Conservation (phyloP, 2,888 invertebrate species). For the Kryphioiulus occultus region DNA sequence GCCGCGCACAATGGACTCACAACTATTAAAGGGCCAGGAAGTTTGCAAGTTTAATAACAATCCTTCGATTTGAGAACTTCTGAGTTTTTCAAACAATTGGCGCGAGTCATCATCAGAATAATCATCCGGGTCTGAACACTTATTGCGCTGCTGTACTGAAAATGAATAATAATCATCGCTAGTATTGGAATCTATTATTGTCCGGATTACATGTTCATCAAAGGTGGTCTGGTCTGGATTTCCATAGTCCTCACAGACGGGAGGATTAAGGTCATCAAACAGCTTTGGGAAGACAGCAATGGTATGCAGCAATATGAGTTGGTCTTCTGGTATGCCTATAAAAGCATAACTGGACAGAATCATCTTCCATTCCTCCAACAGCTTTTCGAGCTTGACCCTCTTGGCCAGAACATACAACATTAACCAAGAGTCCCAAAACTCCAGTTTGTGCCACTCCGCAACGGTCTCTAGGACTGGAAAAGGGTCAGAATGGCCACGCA, state of each 20-base stretch:
- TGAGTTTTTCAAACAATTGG: background rate
- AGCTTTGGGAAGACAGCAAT: background rate
- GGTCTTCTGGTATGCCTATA: background rate
- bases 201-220: background rate
- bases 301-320: background rate
- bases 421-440: background rate
- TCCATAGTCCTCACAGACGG: background rate
- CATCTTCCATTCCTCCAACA: background rate
- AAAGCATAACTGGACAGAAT: background rate
- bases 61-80: too few relatives aligned
- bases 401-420: background rate
- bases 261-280: background rate
- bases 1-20: too few relatives aligned
- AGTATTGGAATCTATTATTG: background rate
- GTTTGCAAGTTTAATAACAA: too few relatives aligned
- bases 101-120: background rate
- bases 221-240: background rate
- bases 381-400: background rate
- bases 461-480: background rate
- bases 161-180: background rate
- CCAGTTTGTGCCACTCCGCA: background rate
- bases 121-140: background rate
- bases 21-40: too few relatives aligned
- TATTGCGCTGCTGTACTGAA: background rate
- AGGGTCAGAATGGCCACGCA: background rate